Conservation (phyloP, 92 coral and sea anemone genomes). For the Blastomussa wellsi region DNA sequence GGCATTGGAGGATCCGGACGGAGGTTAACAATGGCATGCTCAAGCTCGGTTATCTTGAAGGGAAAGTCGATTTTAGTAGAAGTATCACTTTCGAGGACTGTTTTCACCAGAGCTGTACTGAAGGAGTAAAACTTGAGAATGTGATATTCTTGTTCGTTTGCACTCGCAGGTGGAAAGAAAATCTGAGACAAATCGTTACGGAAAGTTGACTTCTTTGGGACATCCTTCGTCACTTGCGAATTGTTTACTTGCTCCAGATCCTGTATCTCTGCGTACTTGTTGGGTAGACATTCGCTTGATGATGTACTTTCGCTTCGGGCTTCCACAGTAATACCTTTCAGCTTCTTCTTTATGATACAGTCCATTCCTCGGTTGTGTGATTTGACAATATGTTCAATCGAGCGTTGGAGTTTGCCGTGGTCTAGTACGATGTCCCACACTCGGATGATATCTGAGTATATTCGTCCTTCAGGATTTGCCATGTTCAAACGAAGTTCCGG, state of each 20-base stretch:
- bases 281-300: slow-evolving; percentile 35
- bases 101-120: slow-evolving; percentile 74
- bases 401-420: slow-evolving; percentile 76
- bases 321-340: slow-evolving; percentile 63
- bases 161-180: slow-evolving; percentile 93
- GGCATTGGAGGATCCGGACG: slow-evolving; percentile 71
- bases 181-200: slow-evolving; percentile 49
- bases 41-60: slow-evolving; percentile 91
- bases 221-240: not conserved
- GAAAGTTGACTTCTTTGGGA: slow-evolving; percentile 18
- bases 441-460: slow-evolving; percentile 95
- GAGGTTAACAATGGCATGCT: slow-evolving; percentile 91
- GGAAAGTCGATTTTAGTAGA: slow-evolving; percentile 78
- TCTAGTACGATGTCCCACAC: slow-evolving; percentile 91
- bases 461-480: slow-evolving; percentile 43
- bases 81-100: slow-evolving; percentile 67
- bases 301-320: not conserved
- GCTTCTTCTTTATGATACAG: slow-evolving; percentile 85
- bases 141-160: slow-evolving; percentile 94
- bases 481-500: slow-evolving; percentile 61
- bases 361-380: slow-evolving; percentile 90
- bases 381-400: slow-evolving; percentile 74
- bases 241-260: not conserved
- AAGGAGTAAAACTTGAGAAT: slow-evolving; percentile 92
- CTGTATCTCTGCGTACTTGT: slow-evolving; percentile 32